Base-by-base conservation (phyloP, 1,140 invertebrate genomes). In the Daktulosphaira vitifoliae region DNA sequence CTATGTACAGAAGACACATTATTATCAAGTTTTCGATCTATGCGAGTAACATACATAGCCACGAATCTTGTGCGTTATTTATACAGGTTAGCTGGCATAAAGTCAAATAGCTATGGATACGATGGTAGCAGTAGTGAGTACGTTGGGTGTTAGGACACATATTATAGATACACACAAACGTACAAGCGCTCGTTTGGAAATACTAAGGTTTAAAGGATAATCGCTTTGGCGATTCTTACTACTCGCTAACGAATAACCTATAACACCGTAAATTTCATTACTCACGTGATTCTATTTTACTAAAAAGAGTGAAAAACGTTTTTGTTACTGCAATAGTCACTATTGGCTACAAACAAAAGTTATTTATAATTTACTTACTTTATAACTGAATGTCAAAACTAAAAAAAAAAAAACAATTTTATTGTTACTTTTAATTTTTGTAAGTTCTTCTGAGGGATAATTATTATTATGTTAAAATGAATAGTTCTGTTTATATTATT, bases 21-120 rank as follows among this genome's bases (percentile, higher is more conserved):
- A 44, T 42, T 42, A 59, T 46, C 54, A 9, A 1, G 1, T 22
- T 7, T 20, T 0, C 29, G 11, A 11, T 33, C 29, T 0, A 15
- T 20, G 18, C n/a, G 8, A 18, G 29, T 11, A 33, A 33, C 29
- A 33, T 11, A 33, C 29, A 33, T 33, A 33, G 5, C 5, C 29
- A 33, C 29, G 38, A 38, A 39, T 44, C 38, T 23, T 38, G 11
- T 25, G 56, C 56, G 39, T 59, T 59, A 59, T 59, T 59, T 59
- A 59, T 59, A 59, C 54, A 59, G 39, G 56, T 48, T 62, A 62
- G 56, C 29, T 62, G 56, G 56, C 56, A 20, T 39, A 25, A n/a
- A 46, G 42, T 62, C 56, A 62, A 48, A 62, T 33, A 22, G 11
- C 56, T n/a, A 25, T 9, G 56, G 25, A 26, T 29, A 16, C 42